phyloP scores from a whole-genome alignment of 92 coral and sea anemone species.

The Zoanthus solanderi region DNA sequence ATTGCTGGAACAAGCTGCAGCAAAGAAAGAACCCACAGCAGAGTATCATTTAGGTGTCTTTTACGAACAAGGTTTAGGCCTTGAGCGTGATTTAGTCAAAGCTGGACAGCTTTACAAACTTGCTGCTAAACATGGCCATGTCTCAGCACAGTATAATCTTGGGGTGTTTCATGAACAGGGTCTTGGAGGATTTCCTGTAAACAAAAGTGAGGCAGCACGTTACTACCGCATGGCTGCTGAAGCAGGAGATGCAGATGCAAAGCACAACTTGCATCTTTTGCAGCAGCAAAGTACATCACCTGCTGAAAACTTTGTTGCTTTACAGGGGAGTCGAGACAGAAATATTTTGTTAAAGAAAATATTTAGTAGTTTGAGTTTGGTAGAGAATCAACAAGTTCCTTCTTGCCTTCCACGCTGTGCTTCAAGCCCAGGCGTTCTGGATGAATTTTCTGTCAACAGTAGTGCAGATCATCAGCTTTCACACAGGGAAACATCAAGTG shows the following conservation, averaged over 20 bases:
- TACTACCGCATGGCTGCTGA: slow-evolving; percentile 95
- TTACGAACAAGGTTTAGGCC: slow-evolving; percentile 90
- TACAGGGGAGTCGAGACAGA: slow-evolving; percentile 25
- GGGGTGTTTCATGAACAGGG: slow-evolving; percentile 97
- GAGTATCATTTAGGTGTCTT: slow-evolving; percentile 93
- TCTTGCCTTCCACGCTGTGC: slow-evolving; percentile 80
- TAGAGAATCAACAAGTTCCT: slow-evolving; percentile 12
- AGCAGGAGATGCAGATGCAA: slow-evolving; percentile 94
- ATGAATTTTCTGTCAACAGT: slow-evolving; percentile 22
- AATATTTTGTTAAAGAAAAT: slow-evolving; percentile 19
- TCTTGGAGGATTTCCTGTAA: slow-evolving; percentile 82
- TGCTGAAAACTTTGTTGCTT: slow-evolving; percentile 10
- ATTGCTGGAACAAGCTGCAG: slow-evolving; percentile 88
- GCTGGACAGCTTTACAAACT: slow-evolving; percentile 83
- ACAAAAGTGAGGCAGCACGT: slow-evolving; percentile 85
- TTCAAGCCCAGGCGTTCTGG: slow-evolving; percentile 82
- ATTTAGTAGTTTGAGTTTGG: slow-evolving; percentile 18
- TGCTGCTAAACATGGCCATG: slow-evolving; percentile 93
- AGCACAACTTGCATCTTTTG: slow-evolving; percentile 72
- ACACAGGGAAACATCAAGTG: slow-evolving; percentile 8
- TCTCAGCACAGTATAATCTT: slow-evolving; percentile 88
- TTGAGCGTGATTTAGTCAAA: slow-evolving; percentile 73
- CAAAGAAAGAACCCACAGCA: slow-evolving; percentile 82
- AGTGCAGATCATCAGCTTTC: slow-evolving; percentile 32
- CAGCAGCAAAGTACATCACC: slow-evolving; percentile 54